These are phyloP conservation scores for Athalia circularis DNA, from an alignment of 2,888 invertebrate genomes.

Conservation along the genomic window DNA sequence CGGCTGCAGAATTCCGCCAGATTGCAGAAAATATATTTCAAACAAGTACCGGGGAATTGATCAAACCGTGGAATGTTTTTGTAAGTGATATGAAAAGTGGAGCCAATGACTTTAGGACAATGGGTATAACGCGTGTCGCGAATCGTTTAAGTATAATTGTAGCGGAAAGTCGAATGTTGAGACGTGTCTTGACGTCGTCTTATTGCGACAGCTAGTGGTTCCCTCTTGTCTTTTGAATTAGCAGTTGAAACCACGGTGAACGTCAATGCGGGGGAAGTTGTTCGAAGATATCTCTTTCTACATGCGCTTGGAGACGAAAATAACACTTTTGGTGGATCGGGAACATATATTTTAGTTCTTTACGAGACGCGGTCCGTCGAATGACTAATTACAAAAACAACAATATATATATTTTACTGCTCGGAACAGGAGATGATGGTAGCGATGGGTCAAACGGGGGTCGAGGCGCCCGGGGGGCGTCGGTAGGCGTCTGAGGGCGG, in stretches of 20 bases:
- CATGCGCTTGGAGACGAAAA: slow-evolving; percentile 56
- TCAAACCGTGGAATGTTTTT: too few species aligned
- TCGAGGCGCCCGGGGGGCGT: slow-evolving; percentile 47
- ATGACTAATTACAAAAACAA: slow-evolving; percentile 72
- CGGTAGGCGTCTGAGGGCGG: slow-evolving; percentile 37
- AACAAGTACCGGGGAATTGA: too few species aligned
- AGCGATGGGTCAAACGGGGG: slow-evolving; percentile 42
- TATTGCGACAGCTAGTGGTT: background rate
- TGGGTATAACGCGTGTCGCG: background rate
- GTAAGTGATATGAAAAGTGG: background rate
- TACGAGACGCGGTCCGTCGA: slow-evolving; percentile 66
- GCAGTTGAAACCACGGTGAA: slow-evolving; percentile 1
- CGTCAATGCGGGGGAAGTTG: background rate
- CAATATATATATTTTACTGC: slow-evolving; percentile 68
- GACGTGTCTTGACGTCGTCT: slow-evolving; percentile 17
- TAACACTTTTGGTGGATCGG: slow-evolving; percentile 63
- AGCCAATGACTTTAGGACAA: background rate
- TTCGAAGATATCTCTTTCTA: slow-evolving; percentile 18
- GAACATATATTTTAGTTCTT: slow-evolving; percentile 67
- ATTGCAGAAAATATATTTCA: too few species aligned
- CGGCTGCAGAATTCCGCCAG: background rate
- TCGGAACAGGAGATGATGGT: slow-evolving; percentile 30
- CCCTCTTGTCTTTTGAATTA: slow-evolving; percentile 25
- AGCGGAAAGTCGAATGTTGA: background rate
- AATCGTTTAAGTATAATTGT: slow-evolving; percentile 7